These are phyloP conservation scores for Chlorodrepanis virens DNA, from an alignment of 2,113 vertebrate species.

Conservation along the genomic window DNA sequence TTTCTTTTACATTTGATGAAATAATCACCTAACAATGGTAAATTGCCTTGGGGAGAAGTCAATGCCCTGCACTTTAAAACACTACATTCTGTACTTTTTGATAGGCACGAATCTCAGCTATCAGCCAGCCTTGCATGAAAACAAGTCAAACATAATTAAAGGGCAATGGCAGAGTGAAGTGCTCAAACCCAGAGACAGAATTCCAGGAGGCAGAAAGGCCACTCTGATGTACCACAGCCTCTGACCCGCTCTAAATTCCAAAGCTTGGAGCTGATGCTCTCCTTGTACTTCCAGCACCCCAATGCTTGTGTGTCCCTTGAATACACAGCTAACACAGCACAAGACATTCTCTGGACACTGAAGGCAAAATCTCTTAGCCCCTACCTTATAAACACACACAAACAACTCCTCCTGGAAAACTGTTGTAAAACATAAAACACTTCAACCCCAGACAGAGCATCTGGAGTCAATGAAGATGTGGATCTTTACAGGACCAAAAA, in stretches of 20 bases:
- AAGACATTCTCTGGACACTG: background rate
- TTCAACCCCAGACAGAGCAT: background rate
- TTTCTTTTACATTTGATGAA: background rate
- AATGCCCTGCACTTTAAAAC: background rate
- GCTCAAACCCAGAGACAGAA: background rate
- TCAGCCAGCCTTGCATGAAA: background rate
- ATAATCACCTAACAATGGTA: background rate
- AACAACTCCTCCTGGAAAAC: background rate
- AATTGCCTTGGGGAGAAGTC: background rate
- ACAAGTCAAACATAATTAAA: background rate
- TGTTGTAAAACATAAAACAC: background rate
- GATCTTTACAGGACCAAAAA: background rate
- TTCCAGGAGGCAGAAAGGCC: background rate
- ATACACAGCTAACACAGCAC: accelerated
- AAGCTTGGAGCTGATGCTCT: background rate
- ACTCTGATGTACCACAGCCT: background rate
- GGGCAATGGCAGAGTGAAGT: background rate
- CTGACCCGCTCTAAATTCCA: background rate
- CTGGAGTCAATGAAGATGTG: accelerated
- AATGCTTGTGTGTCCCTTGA: background rate
- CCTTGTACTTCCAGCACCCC: background rate
- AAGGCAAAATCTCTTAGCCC: background rate
- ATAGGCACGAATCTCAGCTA: background rate
- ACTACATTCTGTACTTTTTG: background rate
- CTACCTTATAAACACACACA: background rate